Evolutionary conservation across 2,797 vertebrate species (phyloP).

Genomic region (Coregonus sp.): DNA sequence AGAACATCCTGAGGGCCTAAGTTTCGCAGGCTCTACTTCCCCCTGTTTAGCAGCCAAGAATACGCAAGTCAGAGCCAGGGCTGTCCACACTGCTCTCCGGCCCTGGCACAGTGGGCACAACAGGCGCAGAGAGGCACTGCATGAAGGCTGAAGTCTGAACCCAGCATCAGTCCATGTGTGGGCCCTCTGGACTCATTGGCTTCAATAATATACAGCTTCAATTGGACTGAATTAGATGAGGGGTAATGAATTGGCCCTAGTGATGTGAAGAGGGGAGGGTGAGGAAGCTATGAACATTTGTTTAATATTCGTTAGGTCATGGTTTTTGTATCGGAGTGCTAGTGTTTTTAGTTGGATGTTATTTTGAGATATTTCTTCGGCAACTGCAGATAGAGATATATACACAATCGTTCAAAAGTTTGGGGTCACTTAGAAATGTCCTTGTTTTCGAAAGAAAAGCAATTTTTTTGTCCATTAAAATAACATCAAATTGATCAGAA

Average conservation of each 20-base stretch:
- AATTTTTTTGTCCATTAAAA: no score
- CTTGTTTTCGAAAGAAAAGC: no score
- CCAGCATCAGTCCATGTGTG: slow-evolving; percentile 18
- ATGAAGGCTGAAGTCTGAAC: slow-evolving; percentile 33
- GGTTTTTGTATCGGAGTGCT: background rate
- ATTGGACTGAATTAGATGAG: slow-evolving; percentile 45
- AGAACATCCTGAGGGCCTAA: slow-evolving; percentile 73
- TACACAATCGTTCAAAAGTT: background rate
- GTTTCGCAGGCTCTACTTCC: slow-evolving; percentile 62
- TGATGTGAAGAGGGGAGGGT: background rate
- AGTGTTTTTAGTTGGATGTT: background rate
- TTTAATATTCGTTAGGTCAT: background rate
- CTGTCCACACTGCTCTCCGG: slow-evolving; percentile 47
- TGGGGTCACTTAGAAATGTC: background rate
- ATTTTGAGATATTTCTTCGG: background rate
- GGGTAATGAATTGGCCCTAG: slow-evolving; percentile 24
- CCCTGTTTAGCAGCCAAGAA: slow-evolving; percentile 69
- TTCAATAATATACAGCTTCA: slow-evolving; percentile 70
- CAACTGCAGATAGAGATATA: background rate
- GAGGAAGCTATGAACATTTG: background rate
- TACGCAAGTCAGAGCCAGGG: slow-evolving; percentile 72
- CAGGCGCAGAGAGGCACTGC: slow-evolving; percentile 30
- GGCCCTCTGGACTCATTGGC: slow-evolving; percentile 65
- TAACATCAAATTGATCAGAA: no score
- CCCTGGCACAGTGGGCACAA: slow-evolving; percentile 57